These are phyloP conservation scores for Protodeltote pygarga DNA, from an alignment of 2,888 invertebrate species.

Conservation along the genomic window DNA sequence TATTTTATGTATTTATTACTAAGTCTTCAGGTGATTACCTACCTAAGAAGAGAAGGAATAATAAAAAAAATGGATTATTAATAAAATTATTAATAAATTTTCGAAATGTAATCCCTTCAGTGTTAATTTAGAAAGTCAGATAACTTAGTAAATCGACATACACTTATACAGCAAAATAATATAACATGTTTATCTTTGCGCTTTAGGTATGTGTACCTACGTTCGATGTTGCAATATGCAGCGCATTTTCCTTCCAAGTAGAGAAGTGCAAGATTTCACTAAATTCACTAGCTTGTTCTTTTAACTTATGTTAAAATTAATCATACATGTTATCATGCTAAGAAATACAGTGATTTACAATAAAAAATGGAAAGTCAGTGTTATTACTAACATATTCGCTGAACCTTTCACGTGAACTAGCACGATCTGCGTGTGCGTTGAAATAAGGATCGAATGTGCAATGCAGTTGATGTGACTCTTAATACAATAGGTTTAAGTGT, in stretches of 20 bases:
- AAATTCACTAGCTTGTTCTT: no score
- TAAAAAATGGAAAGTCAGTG: slow-evolving; percentile 30
- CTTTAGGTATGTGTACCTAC: slow-evolving; percentile 28
- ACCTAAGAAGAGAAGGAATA: no score
- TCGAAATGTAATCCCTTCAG: background rate
- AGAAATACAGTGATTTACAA: slow-evolving; percentile 13
- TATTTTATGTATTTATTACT: no score
- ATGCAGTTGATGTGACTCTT: slow-evolving; percentile 16
- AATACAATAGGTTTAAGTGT: background rate
- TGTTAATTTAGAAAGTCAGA: slow-evolving; percentile 16
- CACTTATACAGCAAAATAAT: slow-evolving; percentile 1
- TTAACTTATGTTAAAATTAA: background rate
- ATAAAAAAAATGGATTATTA: no score
- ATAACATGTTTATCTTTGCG: slow-evolving; percentile 9
- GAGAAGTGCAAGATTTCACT: slow-evolving; percentile 9
- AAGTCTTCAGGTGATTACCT: no score
- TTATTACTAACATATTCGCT: slow-evolving; percentile 47
- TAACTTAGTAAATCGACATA: slow-evolving; percentile 21
- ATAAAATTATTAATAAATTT: no score
- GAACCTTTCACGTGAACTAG: slow-evolving; percentile 44
- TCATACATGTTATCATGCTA: background rate
- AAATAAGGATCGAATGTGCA: slow-evolving; percentile 31
- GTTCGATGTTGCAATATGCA: no score
- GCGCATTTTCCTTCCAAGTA: no score
- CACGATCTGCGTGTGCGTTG: slow-evolving; percentile 47